Conservation (phyloP, 2,113 vertebrate species). For the Tinamus guttatus region DNA sequence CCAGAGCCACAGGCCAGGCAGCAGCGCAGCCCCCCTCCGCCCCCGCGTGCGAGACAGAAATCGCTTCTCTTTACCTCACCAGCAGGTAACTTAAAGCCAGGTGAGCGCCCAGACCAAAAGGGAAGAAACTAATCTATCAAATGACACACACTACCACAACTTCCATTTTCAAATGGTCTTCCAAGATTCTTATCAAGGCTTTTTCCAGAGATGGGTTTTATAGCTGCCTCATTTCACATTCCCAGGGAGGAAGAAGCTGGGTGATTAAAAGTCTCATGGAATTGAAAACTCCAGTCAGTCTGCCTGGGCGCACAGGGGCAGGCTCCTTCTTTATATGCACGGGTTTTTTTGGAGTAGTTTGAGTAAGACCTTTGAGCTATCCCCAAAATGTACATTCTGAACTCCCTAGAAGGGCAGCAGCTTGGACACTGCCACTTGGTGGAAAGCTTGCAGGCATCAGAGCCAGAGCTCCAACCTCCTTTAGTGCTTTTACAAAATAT, state of each 20-base stretch:
- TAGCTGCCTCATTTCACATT: not conserved
- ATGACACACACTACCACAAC: not conserved
- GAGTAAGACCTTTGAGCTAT: not conserved
- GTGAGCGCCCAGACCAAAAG: not conserved
- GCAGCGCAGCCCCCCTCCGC: not conserved
- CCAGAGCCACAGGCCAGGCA: too few species aligned
- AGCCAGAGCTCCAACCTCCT: not conserved
- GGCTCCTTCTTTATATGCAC: not conserved
- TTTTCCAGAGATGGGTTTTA: not conserved
- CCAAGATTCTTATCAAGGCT: not conserved
- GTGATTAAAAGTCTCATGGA: not conserved
- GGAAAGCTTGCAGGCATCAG: not conserved
- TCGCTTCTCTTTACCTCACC: not conserved
- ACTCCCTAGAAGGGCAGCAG: not conserved
- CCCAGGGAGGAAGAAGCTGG: not conserved
- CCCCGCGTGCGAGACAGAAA: not conserved
- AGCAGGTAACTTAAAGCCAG: not conserved
- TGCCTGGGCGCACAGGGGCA: not conserved
- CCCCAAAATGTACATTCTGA: not conserved
- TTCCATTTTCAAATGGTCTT: not conserved
- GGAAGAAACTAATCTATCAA: not conserved
- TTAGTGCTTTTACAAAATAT: not conserved
- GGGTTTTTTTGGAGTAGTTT: not conserved
- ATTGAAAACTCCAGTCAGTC: not conserved
- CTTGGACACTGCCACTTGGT: not conserved